Evolutionary conservation across 2,888 invertebrate species (phyloP), one percentile per base, ranked within the genome.

Genomic region (Pandemis cinnamomeana): DNA sequence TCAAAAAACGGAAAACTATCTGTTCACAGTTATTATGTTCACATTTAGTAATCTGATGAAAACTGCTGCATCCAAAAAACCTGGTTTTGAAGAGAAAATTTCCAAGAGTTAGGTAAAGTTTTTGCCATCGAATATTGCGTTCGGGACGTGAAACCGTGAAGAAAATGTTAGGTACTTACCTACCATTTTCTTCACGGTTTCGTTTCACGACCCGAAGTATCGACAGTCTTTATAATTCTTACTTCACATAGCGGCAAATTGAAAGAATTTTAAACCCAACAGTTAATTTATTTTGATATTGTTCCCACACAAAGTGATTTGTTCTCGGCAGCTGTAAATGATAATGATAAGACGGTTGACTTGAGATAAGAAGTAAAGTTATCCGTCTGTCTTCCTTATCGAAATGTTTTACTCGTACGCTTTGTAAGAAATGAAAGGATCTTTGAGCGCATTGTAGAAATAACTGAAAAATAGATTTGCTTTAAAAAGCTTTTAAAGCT

Each of bases 331-430:
- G 53, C 15, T 67, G 67, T 27, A 67, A 20, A 46, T 64, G 63
- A 69, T 63, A 72, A 11, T 46, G 46, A 46, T 46, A 60, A 8
- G 15, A 36, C 8, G 4, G 27, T 7, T 11, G 20, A 58, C 53
- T 27, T 13, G 46, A 64, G 72, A 72, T 72, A 72, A 72, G n/a
- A n/a, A 69, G 27, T 58, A 72, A 58, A 72, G 67, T 68, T 58
- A 72, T 69, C 46, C 68, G 36, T 68, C 58, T 72, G 68, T 72
- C 20, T 62, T 58, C 27, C 44, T 68, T 72, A 72, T 72, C 72
- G 58, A n/a, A 55, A 58, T 42, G 36, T 27, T 58, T 48, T 27
- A 27, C 20, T 7, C 46, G 42, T 6, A 41, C 1, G 48, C 15
- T 20, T 7, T 8, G 55, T 55, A 8, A 44, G 53, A 7, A 51